Evolutionary conservation across 2,797 vertebrate genomes (phyloP).

Genomic region (Gymnothorax reevesii): DNA sequence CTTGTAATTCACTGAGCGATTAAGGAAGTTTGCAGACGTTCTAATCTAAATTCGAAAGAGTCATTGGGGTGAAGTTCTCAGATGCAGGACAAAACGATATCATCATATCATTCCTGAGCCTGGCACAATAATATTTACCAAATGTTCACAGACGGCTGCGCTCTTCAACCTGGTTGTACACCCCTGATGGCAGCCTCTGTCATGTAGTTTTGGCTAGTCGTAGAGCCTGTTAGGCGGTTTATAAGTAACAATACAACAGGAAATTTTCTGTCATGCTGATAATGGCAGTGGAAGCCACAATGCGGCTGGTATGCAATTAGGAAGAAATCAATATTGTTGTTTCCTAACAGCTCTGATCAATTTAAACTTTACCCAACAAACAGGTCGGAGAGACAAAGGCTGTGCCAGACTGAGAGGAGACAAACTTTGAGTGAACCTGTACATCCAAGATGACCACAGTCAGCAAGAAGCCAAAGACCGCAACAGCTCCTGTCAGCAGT

Average conservation of each 20-base stretch:
- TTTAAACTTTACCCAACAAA: neutral
- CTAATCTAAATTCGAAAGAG: too few species aligned
- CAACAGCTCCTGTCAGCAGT: neutral
- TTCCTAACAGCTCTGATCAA: neutral
- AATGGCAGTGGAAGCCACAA: neutral
- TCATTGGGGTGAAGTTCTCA: too few species aligned
- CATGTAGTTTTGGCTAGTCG: neutral
- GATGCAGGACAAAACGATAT: too few species aligned
- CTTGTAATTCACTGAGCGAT: neutral
- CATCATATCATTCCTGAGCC: too few species aligned
- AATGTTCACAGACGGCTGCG: too few species aligned
- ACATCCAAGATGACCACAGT: too few species aligned
- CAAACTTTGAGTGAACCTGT: constrained; percentile 7
- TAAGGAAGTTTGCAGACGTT: neutral
- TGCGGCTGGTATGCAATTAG: neutral
- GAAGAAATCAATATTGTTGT: neutral
- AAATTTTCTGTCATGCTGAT: neutral
- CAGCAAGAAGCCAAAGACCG: neutral
- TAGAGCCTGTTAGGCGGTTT: neutral
- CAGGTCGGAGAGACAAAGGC: neutral
- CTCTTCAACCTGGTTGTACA: too few species aligned
- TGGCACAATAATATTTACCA: too few species aligned
- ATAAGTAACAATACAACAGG: neutral
- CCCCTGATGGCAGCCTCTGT: too few species aligned
- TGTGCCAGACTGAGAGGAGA: neutral